phyloP scores from a whole-genome alignment of 1,140 invertebrate genomes.

The Ceratina australensis region DNA sequence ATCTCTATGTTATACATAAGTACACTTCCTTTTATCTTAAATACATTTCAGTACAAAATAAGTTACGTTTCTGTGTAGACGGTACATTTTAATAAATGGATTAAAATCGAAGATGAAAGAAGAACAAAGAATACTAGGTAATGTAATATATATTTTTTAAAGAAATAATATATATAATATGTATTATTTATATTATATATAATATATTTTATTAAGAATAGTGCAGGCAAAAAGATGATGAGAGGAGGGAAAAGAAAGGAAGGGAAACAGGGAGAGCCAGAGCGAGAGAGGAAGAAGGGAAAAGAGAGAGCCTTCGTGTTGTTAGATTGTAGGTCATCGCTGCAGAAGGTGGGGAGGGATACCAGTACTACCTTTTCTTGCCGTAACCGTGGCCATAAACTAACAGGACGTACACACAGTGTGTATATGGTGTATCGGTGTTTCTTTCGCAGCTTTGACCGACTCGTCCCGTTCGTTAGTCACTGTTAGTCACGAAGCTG shows the following conservation, averaged over 20 bases:
- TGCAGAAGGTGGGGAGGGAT: conserved; percentile 57
- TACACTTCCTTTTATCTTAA: no score
- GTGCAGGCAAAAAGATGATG: not conserved
- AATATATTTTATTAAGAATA: not conserved
- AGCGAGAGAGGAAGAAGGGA: conserved; percentile 34
- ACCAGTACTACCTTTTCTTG: conserved; percentile 66
- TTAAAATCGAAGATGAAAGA: no score
- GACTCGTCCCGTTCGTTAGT: conserved; percentile 58
- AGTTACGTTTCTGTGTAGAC: no score
- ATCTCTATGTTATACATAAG: no score
- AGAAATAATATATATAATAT: no score
- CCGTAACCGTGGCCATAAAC: conserved; percentile 66
- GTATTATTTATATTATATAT: no score
- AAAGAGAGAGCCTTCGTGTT: conserved; percentile 51
- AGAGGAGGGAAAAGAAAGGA: not conserved
- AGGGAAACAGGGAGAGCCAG: not conserved
- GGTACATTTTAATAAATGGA: no score
- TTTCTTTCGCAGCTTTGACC: conserved; percentile 71
- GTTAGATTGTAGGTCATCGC: conserved; percentile 71
- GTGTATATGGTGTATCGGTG: conserved; percentile 65
- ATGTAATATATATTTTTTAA: no score
- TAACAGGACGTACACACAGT: conserved; percentile 75
- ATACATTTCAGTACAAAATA: no score
- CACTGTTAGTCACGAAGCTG: not conserved
- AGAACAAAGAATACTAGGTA: no score